These are phyloP conservation scores for Galbula dea DNA, from an alignment of 2,113 vertebrate species.

Conservation along the genomic window DNA sequence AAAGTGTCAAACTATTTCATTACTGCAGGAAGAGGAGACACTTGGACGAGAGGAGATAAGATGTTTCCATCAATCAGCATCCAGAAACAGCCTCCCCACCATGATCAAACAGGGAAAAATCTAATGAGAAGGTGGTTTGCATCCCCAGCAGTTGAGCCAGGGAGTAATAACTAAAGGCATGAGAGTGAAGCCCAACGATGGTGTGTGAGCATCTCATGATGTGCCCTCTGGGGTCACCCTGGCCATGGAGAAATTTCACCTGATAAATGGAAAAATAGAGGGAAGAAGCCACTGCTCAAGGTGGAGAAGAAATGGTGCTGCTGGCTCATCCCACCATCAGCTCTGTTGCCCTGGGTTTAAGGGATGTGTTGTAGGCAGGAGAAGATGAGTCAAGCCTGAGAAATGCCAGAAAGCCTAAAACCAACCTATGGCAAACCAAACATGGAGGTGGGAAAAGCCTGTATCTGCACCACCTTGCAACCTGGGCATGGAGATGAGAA, in stretches of 20 bases:
- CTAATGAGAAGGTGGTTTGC: background rate
- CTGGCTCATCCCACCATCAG: accelerated
- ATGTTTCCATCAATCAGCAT: conserved; percentile 46
- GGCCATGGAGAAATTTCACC: background rate
- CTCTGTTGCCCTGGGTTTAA: accelerated
- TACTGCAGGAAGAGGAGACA: conserved; percentile 1
- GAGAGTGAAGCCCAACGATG: background rate
- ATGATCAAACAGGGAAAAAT: background rate
- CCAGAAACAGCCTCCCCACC: conserved; percentile 10
- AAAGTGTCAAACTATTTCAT: conserved; percentile 58
- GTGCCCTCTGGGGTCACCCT: background rate
- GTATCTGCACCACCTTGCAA: too few species aligned
- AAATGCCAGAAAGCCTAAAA: background rate
- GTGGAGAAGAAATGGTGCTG: background rate
- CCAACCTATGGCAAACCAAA: background rate
- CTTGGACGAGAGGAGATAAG: conserved; percentile 50
- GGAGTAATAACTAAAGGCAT: background rate
- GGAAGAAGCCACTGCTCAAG: accelerated
- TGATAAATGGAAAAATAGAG: background rate
- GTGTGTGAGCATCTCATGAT: accelerated
- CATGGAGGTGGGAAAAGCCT: background rate
- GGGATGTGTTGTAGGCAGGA: background rate
- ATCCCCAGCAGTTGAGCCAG: background rate
- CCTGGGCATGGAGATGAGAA: accelerated
- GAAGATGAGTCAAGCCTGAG: background rate